These are phyloP conservation scores for Paelopatides confundens DNA, from an alignment of 53 echinoderm and acorn worm genomes.

Conservation along the genomic window DNA sequence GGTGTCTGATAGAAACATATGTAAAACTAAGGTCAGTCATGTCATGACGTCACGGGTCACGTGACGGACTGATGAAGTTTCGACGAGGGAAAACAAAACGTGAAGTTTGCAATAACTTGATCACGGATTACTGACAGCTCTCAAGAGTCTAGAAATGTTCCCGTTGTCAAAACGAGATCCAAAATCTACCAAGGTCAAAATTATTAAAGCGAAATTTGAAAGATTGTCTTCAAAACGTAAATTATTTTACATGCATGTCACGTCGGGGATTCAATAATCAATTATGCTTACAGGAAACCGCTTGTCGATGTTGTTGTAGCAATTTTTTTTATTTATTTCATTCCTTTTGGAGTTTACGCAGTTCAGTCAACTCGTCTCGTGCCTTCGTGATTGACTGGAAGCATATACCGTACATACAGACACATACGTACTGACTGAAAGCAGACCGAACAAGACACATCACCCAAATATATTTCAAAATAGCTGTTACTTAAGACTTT, in stretches of 20 bases:
- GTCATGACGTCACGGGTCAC: constrained; percentile 33
- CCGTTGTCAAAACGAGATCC: neutral
- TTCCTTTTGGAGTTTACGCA: no score
- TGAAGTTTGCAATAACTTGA: neutral
- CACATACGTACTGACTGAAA: no score
- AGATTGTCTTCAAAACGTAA: neutral
- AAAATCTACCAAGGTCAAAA: constrained; percentile 2
- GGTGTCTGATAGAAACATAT: neutral
- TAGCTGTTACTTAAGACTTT: no score
- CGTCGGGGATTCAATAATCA: neutral
- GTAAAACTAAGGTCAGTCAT: neutral
- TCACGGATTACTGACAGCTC: neutral
- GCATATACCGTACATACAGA: no score
- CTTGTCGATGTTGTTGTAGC: neutral
- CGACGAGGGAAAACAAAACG: neutral
- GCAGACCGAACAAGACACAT: no score
- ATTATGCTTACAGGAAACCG: neutral
- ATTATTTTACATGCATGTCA: neutral
- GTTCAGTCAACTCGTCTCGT: no score
- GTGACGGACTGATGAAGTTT: constrained; percentile 9
- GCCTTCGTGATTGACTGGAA: no score
- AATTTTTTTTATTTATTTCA: no score
- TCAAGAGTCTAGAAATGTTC: neutral
- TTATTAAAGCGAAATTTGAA: neutral
- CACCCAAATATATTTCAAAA: no score